phyloP scores from a whole-genome alignment of 2,888 invertebrate genomes.

The Platyscelio sp. region DNA sequence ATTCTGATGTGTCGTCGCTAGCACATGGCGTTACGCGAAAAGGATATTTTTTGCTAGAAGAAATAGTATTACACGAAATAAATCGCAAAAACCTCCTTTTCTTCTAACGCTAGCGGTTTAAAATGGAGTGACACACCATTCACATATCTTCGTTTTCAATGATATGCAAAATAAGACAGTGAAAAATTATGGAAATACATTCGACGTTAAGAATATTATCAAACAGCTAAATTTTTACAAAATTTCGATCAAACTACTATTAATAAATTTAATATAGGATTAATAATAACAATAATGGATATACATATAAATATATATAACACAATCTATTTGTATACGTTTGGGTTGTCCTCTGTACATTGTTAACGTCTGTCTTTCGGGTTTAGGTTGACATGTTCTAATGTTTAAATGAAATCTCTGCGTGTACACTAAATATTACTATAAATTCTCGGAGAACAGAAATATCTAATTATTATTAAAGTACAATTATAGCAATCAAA shows the following conservation, averaged over 20 bases:
- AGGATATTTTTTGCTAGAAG: constrained; percentile 9
- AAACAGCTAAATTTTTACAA: constrained; percentile 69
- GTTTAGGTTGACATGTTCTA: constrained; percentile 17
- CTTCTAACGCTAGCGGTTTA: not conserved
- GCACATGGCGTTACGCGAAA: not conserved
- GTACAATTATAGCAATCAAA: constrained; percentile 32
- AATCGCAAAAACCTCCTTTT: not conserved
- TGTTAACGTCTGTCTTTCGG: constrained; percentile 48
- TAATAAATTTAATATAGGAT: constrained; percentile 55
- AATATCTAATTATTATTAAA: constrained; percentile 49
- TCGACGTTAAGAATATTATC: constrained; percentile 51
- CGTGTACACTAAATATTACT: constrained; percentile 47
- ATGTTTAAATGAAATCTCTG: constrained; percentile 44
- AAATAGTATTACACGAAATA: not conserved
- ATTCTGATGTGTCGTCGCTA: constrained; percentile 15
- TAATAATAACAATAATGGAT: constrained; percentile 57
- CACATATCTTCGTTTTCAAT: constrained; percentile 70
- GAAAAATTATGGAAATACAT: constrained; percentile 32
- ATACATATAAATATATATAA: constrained; percentile 46
- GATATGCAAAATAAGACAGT: constrained; percentile 47
- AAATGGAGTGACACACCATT: no score
- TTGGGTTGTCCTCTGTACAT: constrained; percentile 66
- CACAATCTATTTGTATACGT: constrained; percentile 31
- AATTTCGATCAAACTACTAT: constrained; percentile 65
- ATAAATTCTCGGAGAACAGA: constrained; percentile 17